Conservation (phyloP, 2,888 invertebrate genomes). For the Dolomedes plantarius region DNA sequence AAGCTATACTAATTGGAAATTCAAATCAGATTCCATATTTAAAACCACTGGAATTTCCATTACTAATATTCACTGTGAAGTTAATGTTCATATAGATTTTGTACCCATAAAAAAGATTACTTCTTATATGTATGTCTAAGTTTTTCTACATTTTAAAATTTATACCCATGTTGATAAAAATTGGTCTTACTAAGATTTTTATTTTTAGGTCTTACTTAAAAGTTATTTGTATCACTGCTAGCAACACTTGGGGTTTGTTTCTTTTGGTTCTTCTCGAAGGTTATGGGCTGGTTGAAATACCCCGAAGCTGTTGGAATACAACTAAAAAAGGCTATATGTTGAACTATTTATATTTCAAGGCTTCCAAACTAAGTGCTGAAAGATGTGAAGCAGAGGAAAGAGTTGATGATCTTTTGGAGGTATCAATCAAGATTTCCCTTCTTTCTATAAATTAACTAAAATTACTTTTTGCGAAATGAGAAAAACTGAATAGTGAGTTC, state of each 20-base stretch:
- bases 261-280: conserved; percentile 92
- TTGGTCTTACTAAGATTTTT: background rate
- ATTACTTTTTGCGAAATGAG: background rate
- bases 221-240: conserved; percentile 97
- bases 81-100: too few relatives aligned
- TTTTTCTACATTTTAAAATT: too few relatives aligned
- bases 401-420: conserved; percentile 95
- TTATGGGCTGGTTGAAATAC: conserved; percentile 96
- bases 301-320: conserved; percentile 91
- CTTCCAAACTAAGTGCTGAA: conserved; percentile 94
- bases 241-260: conserved; percentile 99
- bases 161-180: background rate
- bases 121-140: too few relatives aligned
- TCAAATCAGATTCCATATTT: too few relatives aligned
- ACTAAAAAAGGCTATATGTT: conserved; percentile 90
- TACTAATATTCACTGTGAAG: too few relatives aligned
- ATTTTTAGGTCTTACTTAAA: conserved; percentile 86
- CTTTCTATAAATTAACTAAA: conserved; percentile 2
- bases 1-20: too few relatives aligned
- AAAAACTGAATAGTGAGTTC: background rate
- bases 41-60: too few relatives aligned
- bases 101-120: too few relatives aligned
- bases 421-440: conserved; percentile 78
- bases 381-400: conserved; percentile 98
- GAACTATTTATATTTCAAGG: conserved; percentile 92